A percentile compares a stretch with the other conserved stretches of the same genome.
Conservation (phyloP, 2,888 invertebrate species). For the Clostera curtula region DNA sequence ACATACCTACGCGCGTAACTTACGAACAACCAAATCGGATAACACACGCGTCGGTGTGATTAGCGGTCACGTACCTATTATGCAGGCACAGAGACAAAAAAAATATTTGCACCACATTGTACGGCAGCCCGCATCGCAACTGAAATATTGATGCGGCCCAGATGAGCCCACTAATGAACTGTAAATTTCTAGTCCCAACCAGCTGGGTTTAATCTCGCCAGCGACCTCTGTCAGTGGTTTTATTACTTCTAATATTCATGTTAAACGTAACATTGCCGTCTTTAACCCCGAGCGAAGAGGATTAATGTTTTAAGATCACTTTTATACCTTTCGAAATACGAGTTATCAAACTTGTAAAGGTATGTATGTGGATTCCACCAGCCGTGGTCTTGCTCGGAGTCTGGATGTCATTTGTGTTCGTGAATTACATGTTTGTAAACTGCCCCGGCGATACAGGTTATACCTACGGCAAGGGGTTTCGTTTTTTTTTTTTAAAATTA, state of each 20-base stretch:
- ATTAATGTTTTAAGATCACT: neutral
- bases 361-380: too few species aligned
- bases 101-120: conserved; percentile 13
- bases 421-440: too few species aligned
- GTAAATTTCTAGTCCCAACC: conserved; percentile 13
- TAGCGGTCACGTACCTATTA: conserved; percentile 5
- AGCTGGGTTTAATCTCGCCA: conserved; percentile 9
- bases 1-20: too few species aligned
- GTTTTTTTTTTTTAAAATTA: too few species aligned
- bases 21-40: too few species aligned
- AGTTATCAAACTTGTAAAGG: neutral
- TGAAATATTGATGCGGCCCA: conserved; percentile 17
- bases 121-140: conserved; percentile 9
- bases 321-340: neutral
- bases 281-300: neutral
- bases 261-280: conserved; percentile 9
- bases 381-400: too few species aligned
- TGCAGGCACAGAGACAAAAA: conserved; percentile 8
- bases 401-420: too few species aligned
- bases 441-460: too few species aligned
- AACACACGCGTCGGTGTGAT: conserved; percentile 8
- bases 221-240: conserved; percentile 15
- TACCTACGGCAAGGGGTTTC: too few species aligned
- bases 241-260: conserved; percentile 14
- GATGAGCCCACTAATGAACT: conserved; percentile 20